Evolutionary conservation across 2,888 invertebrate species (phyloP), one percentile per base, ranked within the genome.

Genomic region (Polymixis lichenea): DNA sequence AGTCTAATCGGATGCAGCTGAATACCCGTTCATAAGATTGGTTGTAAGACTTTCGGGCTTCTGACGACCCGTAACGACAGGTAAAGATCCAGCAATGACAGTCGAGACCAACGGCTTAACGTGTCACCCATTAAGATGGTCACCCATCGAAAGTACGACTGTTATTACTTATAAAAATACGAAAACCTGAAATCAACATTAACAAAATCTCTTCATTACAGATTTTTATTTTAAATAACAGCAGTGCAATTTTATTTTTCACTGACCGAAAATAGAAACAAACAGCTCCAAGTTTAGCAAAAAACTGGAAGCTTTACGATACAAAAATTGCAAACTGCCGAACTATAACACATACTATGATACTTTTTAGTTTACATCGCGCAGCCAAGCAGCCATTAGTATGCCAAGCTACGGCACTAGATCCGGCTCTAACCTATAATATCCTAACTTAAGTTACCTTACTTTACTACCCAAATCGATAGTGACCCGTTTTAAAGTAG

Each of bases 401-500:
- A 85, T 86, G 75, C 83, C 56, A 17, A 61, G 49, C 73, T 78
- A 32, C 60, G 32, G 32, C 58, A 61, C 62, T 75, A 72, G 72
- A 76, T 85, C 76, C 56, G 11, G 66, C 76, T 70, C 58, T 69
- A 72, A 70, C 51, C 82, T 67, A 68, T 81, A 81, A 71, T 85
- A 85, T 75, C 55, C 55, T 71, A 71, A 82, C 64, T 85, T 77
- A 73, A 51, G 64, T 60, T 70, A 84, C 71, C 67, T 64, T 75
- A 85, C 61, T 84, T 84, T 80, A 80, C 73, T 80, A 80, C 72
- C 83, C 75, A 84, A 89, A 90, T 90, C 88, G 87, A 90, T 88
- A 87, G 74, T 84, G 87, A 88, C 87, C 90, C 74, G 84, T 87
- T 90, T 89, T 84, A 83, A 60, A 80, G 53, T 53, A 69, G 49